A percentile compares a stretch with the other conserved stretches of the same genome.
Evolutionary conservation across 1,140 invertebrate species (phyloP).

Genomic region (Scaptomyza montana): DNA sequence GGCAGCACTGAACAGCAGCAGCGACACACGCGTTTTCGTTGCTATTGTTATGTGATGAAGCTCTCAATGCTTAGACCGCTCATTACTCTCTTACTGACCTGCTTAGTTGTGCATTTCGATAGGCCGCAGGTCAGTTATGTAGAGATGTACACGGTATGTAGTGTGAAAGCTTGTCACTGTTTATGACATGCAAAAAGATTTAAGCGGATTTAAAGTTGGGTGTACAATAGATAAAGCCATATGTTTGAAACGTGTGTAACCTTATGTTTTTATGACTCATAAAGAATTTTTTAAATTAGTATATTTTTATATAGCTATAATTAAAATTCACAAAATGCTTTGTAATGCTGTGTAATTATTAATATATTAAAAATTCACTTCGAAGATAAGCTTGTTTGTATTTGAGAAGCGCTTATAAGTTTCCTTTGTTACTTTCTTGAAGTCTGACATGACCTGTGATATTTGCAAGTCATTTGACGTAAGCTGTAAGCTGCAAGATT

Average conservation of each 20-base stretch:
- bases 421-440: too few relatives aligned
- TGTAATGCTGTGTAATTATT: too few relatives aligned
- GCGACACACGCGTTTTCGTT: slow-evolving; percentile 5
- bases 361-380: too few relatives aligned
- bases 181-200: not conserved
- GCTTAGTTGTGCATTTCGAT: slow-evolving; percentile 26
- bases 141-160: not conserved
- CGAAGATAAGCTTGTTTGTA: too few relatives aligned
- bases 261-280: not conserved
- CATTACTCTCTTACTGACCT: not conserved
- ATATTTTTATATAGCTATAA: too few relatives aligned
- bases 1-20: too few relatives aligned
- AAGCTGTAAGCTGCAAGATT: not conserved
- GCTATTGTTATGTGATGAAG: not conserved
- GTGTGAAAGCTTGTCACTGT: not conserved
- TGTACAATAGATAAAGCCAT: not conserved
- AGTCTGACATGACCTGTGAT: not conserved
- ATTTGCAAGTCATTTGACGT: slow-evolving; percentile 1
- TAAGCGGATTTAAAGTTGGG: not conserved
- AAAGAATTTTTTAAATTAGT: too few relatives aligned
- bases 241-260: not conserved
- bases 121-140: slow-evolving; percentile 39
- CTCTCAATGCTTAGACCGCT: slow-evolving; percentile 1
- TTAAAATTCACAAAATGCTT: too few relatives aligned
- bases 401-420: too few relatives aligned